Base-by-base conservation (phyloP, 2,797 vertebrate genomes). In the Characodon lateralis region DNA sequence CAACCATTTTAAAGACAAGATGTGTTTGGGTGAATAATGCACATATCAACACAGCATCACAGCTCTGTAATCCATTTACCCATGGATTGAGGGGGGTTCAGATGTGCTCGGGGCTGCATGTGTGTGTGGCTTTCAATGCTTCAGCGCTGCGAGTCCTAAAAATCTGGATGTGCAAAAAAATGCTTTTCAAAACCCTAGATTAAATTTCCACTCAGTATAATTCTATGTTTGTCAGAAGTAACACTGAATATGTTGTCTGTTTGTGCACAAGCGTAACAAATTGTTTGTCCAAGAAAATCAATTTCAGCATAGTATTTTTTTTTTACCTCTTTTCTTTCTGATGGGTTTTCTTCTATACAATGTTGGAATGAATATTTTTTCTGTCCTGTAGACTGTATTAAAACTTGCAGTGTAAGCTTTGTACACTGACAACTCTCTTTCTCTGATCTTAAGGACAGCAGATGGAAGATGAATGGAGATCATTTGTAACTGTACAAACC, bases 61-160 rank as follows among this genome's bases (percentile, higher is more conserved):
- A 79, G 82, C 80, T 83, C 66, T 76, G 16, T 79, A 83, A 85
- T 83, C 66, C 80, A 74, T 83, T 81, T 76, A 71, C 46, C 69
- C n/a, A 48, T 9, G 71, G 75, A 59, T 55, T 74, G 46, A 65
- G 24, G 13, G 65, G 55, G 65, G 56, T 26, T 76, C 61, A 58
- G 48, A 59, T 50, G 16, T 46, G 35, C 22, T 72, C n/a, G 8
- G 56, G 43, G 12, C 18, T 39, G 61, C 73, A 56, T 26, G 35
- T 13, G 28, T 74, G 74, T 77, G 18, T 72, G 51, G 59, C 56
- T 35, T 2, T 72, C 35, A 75, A 73, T 56, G 72, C 59, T 70
- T 51, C 56, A 58, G 76, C 16, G 65, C 43, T 12, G 2, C 35
- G 12, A 61, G 70, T 39, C 73, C 77, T 61, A 39, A 13, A 69